Conservation (phyloP, 1,140 invertebrate genomes). For the Alviniconcha marisindica region DNA sequence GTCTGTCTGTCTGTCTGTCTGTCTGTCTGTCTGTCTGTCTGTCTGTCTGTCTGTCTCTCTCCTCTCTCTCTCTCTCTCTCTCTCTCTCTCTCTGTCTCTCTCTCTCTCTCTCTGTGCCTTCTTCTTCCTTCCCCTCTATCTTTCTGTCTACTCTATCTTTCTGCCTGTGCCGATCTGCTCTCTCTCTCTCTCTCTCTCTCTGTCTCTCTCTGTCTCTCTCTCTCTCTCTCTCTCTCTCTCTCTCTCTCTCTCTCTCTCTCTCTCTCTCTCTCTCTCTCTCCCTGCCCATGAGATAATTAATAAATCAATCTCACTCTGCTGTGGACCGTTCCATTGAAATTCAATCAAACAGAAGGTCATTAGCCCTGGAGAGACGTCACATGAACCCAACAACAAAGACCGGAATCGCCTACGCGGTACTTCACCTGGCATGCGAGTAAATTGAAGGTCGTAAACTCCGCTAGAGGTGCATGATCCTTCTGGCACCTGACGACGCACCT, state of each 20-base stretch:
- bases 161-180: background rate
- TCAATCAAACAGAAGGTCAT: too few relatives aligned
- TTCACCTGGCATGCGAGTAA: too few relatives aligned
- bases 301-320: too few relatives aligned
- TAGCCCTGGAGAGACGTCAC: too few relatives aligned
- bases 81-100: background rate
- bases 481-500: too few relatives aligned
- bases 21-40: background rate
- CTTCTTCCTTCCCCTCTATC: constrained; percentile 6
- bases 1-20: background rate
- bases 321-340: too few relatives aligned
- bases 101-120: background rate
- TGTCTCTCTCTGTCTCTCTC: constrained; percentile 6
- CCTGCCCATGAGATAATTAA: background rate
- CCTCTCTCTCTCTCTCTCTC: background rate
- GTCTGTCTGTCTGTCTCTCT: background rate
- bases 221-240: constrained; percentile 16
- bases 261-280: background rate
- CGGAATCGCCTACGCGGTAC: too few relatives aligned
- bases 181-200: constrained; percentile 24
- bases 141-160: background rate
- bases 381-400: too few relatives aligned
- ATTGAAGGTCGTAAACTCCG: too few relatives aligned
- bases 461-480: too few relatives aligned
- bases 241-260: background rate